Evolutionary conservation across 1,140 invertebrate genomes (phyloP).

Genomic region (Charaxes varanes): DNA sequence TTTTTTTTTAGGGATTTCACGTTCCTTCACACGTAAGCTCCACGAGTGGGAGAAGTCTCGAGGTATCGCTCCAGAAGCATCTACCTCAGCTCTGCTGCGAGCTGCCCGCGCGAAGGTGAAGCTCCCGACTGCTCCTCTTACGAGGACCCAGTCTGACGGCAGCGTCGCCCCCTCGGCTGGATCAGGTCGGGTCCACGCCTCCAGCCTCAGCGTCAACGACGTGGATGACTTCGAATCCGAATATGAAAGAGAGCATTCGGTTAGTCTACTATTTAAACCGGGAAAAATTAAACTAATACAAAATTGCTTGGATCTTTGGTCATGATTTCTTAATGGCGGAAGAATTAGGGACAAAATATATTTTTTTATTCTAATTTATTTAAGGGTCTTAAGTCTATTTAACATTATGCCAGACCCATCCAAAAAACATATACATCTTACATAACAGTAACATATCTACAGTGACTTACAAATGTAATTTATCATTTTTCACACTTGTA

Average conservation of each 20-base stretch:
- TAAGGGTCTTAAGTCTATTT: no score
- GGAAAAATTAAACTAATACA: no score
- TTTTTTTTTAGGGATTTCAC: constrained; percentile 78
- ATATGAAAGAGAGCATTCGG: constrained; percentile 50
- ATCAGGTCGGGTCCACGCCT: constrained; percentile 76
- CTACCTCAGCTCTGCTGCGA: constrained; percentile 84
- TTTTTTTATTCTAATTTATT: no score
- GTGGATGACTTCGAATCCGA: constrained; percentile 77
- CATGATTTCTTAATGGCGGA: no score
- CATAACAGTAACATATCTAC: no score
- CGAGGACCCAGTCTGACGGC: constrained; percentile 82
- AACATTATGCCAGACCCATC: no score
- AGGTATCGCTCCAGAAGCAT: constrained; percentile 86
- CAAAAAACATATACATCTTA: no score
- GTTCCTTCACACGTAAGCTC: constrained; percentile 90
- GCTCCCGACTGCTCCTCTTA: constrained; percentile 69
- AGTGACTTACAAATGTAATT: no score
- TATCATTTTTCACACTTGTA: no score
- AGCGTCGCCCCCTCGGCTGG: constrained; percentile 76
- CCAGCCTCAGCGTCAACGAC: constrained; percentile 83
- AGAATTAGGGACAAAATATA: no score
- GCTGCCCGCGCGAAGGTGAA: constrained; percentile 61
- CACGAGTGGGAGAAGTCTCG: constrained; percentile 93
- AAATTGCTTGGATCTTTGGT: no score
- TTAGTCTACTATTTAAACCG: constrained; percentile 27